Conservation (phyloP, 1,140 invertebrate genomes). For the Pseudoatta argentina region DNA sequence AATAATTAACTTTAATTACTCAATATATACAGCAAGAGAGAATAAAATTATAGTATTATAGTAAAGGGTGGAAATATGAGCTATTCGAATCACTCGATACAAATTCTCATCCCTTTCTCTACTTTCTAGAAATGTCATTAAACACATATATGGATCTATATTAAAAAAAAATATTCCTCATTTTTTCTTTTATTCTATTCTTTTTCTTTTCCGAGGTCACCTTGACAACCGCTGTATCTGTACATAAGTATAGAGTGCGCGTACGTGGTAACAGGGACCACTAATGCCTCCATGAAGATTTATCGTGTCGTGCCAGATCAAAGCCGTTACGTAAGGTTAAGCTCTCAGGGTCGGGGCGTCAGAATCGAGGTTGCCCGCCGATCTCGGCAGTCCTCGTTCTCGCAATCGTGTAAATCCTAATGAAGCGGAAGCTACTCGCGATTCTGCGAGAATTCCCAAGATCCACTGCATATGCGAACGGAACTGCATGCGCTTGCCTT, state of each 20-base stretch:
- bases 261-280: constrained; percentile 58
- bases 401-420: constrained; percentile 65
- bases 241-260: constrained; percentile 22
- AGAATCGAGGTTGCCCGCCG: constrained; percentile 62
- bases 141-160: background rate
- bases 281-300: constrained; percentile 76
- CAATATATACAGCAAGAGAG: background rate
- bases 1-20: background rate
- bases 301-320: constrained; percentile 64
- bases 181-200: background rate
- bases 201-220: background rate
- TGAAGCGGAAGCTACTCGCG: constrained; percentile 37
- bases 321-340: constrained; percentile 76
- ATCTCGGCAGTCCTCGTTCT: constrained; percentile 45
- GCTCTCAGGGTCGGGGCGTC: constrained; percentile 69
- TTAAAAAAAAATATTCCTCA: background rate
- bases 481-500: background rate
- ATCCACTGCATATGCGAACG: constrained; percentile 12
- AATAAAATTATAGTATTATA: background rate
- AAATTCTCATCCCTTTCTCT: background rate
- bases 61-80: background rate
- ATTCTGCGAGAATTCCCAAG: constrained; percentile 28
- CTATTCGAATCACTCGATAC: background rate
- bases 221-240: background rate
- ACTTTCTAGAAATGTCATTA: background rate